Conservation (phyloP, 2,797 vertebrate genomes). For the Sebastes goodei region DNA sequence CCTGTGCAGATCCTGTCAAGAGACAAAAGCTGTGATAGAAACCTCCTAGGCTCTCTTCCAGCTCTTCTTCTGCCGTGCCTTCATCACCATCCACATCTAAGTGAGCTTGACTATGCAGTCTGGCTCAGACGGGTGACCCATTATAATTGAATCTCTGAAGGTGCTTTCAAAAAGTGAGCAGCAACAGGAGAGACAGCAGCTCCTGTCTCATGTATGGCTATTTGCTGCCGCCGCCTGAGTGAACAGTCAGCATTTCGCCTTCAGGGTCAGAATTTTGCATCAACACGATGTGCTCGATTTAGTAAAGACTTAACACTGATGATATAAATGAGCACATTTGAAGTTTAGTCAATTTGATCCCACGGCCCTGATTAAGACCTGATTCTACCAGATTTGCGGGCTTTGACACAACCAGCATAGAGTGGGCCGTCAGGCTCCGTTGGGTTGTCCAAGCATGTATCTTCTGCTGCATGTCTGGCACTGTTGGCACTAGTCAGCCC, state of each 20-base stretch:
- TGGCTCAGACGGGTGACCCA: constrained; percentile 9
- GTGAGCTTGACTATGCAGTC: constrained; percentile 10
- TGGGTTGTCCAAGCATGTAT: constrained; percentile 5
- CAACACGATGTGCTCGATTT: not conserved
- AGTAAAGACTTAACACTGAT: not conserved
- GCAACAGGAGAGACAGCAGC: not conserved
- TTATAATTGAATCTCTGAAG: constrained; percentile 15
- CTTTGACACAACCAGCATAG: not conserved
- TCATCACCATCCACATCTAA: constrained; percentile 25
- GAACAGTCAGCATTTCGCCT: not conserved
- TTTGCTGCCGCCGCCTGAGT: not conserved
- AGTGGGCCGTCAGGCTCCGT: not conserved
- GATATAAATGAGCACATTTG: not conserved
- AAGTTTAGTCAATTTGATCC: not conserved
- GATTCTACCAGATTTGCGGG: not conserved
- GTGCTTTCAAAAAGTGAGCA: not conserved
- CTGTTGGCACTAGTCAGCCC: not conserved
- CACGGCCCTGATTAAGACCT: not conserved
- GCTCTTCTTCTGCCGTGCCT: constrained; percentile 23
- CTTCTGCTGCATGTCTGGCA: not conserved
- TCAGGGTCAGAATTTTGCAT: no score
- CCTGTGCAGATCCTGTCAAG: constrained; percentile 14
- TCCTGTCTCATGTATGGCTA: not conserved
- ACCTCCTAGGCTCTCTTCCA: constrained; percentile 23
- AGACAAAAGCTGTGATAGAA: constrained; percentile 16